phyloP scores from a whole-genome alignment of 2,797 vertebrate genomes.

The Discoglossus pictus region DNA sequence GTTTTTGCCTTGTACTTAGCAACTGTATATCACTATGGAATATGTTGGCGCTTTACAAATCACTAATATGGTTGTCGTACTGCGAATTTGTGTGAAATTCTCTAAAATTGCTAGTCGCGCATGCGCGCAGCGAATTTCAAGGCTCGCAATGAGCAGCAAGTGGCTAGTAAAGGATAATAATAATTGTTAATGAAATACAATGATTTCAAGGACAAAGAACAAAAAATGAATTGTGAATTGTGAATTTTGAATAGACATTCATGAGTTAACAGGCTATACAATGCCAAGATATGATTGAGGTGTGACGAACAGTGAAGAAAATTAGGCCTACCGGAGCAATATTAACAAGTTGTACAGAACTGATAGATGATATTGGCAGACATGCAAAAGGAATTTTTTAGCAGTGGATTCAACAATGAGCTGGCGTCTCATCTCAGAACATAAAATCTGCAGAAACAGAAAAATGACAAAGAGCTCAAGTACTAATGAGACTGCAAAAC shows the following conservation, averaged over 20 bases:
- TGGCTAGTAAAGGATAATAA: no score
- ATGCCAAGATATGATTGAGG: conserved; percentile 9
- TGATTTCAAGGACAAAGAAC: no score
- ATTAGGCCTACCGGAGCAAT: conserved; percentile 19
- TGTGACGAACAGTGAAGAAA: conserved; percentile 16
- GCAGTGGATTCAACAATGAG: conserved; percentile 11
- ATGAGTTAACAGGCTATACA: conserved; percentile 8
- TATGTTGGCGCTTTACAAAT: no score
- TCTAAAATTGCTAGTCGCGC: no score
- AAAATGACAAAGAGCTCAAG: conserved; percentile 17
- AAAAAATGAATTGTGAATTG: not conserved
- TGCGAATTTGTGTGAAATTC: no score
- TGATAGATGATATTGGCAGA: conserved; percentile 26
- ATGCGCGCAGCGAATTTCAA: no score
- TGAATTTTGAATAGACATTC: conserved; percentile 6
- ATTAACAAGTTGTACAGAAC: conserved; percentile 10
- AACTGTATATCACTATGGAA: no score
- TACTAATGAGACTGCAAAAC: conserved; percentile 19
- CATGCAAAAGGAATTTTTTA: not conserved
- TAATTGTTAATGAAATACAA: no score
- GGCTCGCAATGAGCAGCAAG: no score
- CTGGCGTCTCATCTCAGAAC: conserved; percentile 6
- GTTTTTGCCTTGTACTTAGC: no score
- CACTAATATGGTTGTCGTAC: no score
- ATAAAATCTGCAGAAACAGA: conserved; percentile 22